Evolutionary conservation across 92 coral and sea anemone species (phyloP), one percentile per base, ranked within the genome.

Genomic region (Parazoanthus atlanticus): DNA sequence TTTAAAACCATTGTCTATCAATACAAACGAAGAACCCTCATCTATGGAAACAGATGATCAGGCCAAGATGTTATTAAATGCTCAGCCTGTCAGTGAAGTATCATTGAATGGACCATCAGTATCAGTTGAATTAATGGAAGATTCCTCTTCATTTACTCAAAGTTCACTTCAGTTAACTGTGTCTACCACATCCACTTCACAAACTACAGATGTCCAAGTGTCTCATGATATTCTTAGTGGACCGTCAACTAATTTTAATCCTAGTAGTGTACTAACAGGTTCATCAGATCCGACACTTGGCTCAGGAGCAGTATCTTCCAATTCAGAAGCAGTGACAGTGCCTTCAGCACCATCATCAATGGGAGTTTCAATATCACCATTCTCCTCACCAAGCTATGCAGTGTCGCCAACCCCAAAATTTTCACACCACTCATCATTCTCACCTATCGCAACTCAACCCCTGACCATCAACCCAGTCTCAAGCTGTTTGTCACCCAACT

Each of bases 371-470:
- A 82, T 89, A 43, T 89, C 96, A 25, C 91, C 96, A 2, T 93
- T 93, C 78, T 89, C 98, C 0, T 88, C 95, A 1, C 94, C 96
- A 80, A 93, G 93, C 82, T 95, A 93, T 32, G 96, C 94, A 30
- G 90, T 91, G 69, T 93, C 98, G 1, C 95, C 96, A 31, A 90
- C 94, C 12, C 91, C 90, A 74, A 95, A 93, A 77, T 86, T 90
- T 25, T 78, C 91, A 19, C 89, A 90, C 47, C 81, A 91, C 61
- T 80, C 98, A 28, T 74, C 98, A 38, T 90, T 91, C 30, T 95
- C 98, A 19, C 94, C 98, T 30, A 89, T 82, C 85, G 38, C 94
- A 41, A 86, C 95, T 61, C 99, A 97, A 56, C 99, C 98, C 8
- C 89, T 97, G 80, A 91, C 95, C 47, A 94, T 97, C 74, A 97